Evolutionary conservation across 2,888 invertebrate species (phyloP), one percentile per base, ranked within the genome.

Genomic region (Coenonympha arcania): DNA sequence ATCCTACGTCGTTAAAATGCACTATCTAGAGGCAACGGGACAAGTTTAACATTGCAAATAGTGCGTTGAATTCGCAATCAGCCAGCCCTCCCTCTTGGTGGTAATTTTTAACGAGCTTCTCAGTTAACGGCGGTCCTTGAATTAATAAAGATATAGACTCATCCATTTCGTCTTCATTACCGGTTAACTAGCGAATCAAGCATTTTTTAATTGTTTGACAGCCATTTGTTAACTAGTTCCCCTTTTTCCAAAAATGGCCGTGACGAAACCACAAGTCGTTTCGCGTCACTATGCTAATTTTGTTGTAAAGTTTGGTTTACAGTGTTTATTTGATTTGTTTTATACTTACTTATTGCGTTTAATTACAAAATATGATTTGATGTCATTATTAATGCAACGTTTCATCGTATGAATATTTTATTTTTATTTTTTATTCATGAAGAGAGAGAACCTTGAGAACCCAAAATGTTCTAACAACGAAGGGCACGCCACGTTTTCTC

Each of bases 1-100:
- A 79, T 77, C 81, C 78, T 62, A 64, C 82, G 79, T 74, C 89
- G 88, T 85, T 89, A 88, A 89, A 89, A 89, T 83, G 76, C 83
- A 84, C 83, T 84, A 85, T 83, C 78, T 72, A 73, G 66, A 71
- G 76, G 77, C 80, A 76, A 69, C 73, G 72, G 69, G 62, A 64
- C 61, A 58, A 55, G 65, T 77, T 85, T 85, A 82, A 84, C 79
- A 85, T 85, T 85, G 85, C 84, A 85, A 83, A 85, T 85, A 66
- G 63, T 63, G 66, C 67, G 69, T 69, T 70, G 77, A 78, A 84
- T 83, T 78, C 76, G 76, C 82, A 81, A 80, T 73, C 71, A 67
- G 62, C 68, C 71, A 67, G 62, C 68, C 24, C 39, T 66, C 68
- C 61, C 65, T 65, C 67, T 65, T 68, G 71, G 74, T 77, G 80